Base-by-base conservation (phyloP, 92 coral and sea anemone genomes). In the Virgularia gustaviana region DNA sequence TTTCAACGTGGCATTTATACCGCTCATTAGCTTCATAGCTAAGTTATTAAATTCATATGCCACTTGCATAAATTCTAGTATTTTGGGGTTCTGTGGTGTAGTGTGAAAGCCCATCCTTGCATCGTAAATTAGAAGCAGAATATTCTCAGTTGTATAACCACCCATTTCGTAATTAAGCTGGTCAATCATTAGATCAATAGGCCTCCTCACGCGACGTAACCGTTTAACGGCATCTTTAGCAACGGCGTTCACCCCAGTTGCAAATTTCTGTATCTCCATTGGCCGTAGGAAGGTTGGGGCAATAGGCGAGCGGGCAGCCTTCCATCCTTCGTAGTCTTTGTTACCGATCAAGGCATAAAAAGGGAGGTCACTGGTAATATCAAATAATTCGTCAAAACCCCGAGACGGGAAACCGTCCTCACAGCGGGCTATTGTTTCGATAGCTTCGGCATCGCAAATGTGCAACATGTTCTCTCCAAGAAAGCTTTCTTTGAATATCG, bases 361-460 rank as follows among this genome's bases (percentile, higher is more conserved):
- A 4, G n/a, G 55, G 20, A 4, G 15, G 3, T 47, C 55, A n/a
- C n/a, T n/a, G n/a, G n/a, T n/a, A n/a, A n/a, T n/a, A n/a, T n/a
- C n/a, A n/a, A n/a, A n/a, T n/a, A n/a, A n/a, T 19, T 47, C n/a
- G 6, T 15, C 6, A 15, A 47, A 15, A 5, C 55, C 55, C 22
- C 55, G 15, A 5, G n/a, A 4, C 3, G 55, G 55, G n/a, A 47
- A 47, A 25, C 20, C 7, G 15, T 15, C 55, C 22, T 47, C 55
- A 4, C 20, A 47, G 7, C 22, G 55, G n/a, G n/a, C n/a, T 5
- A 47, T 47, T 5, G n/a, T 25, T 25, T 47, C 7, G 22, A 15
- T 4, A 15, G 55, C 88, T 28, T 37, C 20, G 11, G 83, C 85
- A 27, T 86, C 85, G 10, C 75, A 41, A 16, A 87, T 20, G 16